These are phyloP conservation scores for Copidosoma floridanum DNA, from an alignment of 1,140 invertebrate genomes.

Conservation along the genomic window DNA sequence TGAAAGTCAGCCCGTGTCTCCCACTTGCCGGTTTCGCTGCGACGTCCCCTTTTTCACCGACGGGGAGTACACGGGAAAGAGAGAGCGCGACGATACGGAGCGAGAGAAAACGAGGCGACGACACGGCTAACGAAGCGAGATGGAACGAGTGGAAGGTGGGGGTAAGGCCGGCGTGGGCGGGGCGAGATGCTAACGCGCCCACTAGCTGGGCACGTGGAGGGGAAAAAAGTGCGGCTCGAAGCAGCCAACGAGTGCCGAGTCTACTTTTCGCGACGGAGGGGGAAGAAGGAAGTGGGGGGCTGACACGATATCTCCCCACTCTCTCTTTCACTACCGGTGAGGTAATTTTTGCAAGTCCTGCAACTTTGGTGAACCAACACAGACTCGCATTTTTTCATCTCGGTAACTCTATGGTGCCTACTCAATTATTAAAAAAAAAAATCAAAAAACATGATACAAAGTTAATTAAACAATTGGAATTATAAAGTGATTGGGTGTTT, in stretches of 20 bases:
- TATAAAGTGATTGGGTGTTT: too few relatives aligned
- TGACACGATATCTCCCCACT: background rate
- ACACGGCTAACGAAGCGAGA: background rate
- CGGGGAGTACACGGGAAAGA: too few relatives aligned
- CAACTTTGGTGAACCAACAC: too few relatives aligned
- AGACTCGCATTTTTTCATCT: too few relatives aligned
- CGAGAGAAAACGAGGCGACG: background rate
- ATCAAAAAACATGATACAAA: too few relatives aligned
- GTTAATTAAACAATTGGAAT: too few relatives aligned
- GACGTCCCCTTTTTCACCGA: conserved; percentile 5
- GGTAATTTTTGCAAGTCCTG: too few relatives aligned
- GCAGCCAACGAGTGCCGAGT: conserved; percentile 1
- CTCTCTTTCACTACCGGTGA: background rate
- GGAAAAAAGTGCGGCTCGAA: conserved; percentile 16
- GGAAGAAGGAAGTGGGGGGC: background rate
- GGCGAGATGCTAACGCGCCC: conserved; percentile 1
- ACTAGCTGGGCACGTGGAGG: background rate
- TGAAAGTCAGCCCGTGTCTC: too few relatives aligned
- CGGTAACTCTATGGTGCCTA: too few relatives aligned
- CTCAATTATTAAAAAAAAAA: too few relatives aligned
- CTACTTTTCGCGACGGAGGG: background rate
- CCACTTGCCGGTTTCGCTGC: too few relatives aligned
- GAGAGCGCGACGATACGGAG: background rate
- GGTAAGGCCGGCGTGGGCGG: background rate
- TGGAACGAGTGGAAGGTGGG: background rate